phyloP scores from a whole-genome alignment of 2,797 vertebrate species.

The Scarus forsteni region DNA sequence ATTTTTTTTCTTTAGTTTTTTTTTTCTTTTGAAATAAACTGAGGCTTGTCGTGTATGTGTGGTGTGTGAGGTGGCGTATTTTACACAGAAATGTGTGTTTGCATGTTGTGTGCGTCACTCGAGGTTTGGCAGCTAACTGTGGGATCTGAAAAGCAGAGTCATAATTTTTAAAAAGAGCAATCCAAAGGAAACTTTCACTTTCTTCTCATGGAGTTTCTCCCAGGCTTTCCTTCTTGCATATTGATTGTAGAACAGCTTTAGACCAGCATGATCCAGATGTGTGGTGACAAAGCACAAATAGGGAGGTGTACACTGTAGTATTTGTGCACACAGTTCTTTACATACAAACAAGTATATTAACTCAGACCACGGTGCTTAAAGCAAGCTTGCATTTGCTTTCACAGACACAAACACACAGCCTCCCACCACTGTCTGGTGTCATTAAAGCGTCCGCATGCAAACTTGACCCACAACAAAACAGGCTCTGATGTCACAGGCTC shows the following conservation, averaged over 20 bases:
- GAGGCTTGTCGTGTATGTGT: constrained; percentile 48
- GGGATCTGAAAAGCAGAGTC: constrained; percentile 69
- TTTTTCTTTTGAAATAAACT: constrained; percentile 72
- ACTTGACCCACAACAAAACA: constrained; percentile 86
- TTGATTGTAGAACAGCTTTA: constrained; percentile 54
- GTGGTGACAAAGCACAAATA: constrained; percentile 20
- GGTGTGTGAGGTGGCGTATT: constrained; percentile 57
- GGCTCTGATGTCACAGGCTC: constrained; percentile 82
- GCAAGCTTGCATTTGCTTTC: constrained; percentile 13
- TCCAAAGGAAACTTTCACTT: constrained; percentile 57
- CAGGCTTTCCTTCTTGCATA: constrained; percentile 37
- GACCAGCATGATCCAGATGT: constrained; percentile 43
- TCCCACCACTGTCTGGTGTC: constrained; percentile 77
- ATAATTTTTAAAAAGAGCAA: constrained; percentile 69
- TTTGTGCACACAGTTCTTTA: no score
- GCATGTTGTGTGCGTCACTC: constrained; percentile 79
- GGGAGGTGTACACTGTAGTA: constrained; percentile 2
- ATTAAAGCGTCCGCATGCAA: constrained; percentile 81
- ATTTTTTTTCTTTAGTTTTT: constrained; percentile 62
- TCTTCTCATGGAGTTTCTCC: constrained; percentile 56
- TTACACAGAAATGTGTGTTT: constrained; percentile 55
- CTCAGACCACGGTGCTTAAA: neutral
- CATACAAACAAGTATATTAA: neutral
- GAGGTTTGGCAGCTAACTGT: constrained; percentile 80
- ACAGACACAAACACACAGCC: constrained; percentile 33